Evolutionary conservation across 2,113 vertebrate species (phyloP).

Genomic region (Odontesthes bonariensis): DNA sequence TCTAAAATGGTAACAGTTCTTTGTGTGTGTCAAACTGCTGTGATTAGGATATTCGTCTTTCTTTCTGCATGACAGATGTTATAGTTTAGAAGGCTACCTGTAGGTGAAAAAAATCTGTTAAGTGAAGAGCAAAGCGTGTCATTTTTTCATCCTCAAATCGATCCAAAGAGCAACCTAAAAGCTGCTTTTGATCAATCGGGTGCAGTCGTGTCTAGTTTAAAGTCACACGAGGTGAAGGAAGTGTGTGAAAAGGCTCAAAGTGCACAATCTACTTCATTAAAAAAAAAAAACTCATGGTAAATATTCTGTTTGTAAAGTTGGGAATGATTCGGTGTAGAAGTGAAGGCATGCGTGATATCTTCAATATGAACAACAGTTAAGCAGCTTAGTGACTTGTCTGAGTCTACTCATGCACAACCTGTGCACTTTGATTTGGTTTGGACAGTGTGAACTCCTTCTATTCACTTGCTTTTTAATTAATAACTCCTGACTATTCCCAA

Average conservation of each 20-base stretch:
- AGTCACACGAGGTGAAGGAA: slow-evolving; percentile 6
- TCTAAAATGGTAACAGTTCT: no score
- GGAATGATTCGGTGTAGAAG: slow-evolving; percentile 14
- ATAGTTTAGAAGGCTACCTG: no score
- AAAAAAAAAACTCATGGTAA: slow-evolving; percentile 27
- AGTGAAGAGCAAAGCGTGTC: no score
- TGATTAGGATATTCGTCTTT: no score
- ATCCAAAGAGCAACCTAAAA: not conserved
- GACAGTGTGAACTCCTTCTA: slow-evolving; percentile 9
- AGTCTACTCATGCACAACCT: not conserved
- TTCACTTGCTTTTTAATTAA: slow-evolving; percentile 10
- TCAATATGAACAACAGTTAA: slow-evolving; percentile 19
- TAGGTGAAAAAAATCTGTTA: not conserved
- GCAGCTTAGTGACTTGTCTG: slow-evolving; percentile 11
- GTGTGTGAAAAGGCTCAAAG: slow-evolving; percentile 1
- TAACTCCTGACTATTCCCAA: slow-evolving; percentile 11
- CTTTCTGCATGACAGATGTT: no score
- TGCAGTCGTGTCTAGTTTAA: not conserved
- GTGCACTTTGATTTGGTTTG: not conserved
- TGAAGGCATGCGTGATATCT: slow-evolving; percentile 25
- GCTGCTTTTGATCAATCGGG: not conserved
- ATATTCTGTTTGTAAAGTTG: slow-evolving; percentile 24
- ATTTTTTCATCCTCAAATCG: not conserved
- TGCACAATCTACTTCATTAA: slow-evolving; percentile 27
- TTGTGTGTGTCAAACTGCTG: no score